Conservation (phyloP, 2,113 vertebrate species). For the Corythornis cristatus region DNA sequence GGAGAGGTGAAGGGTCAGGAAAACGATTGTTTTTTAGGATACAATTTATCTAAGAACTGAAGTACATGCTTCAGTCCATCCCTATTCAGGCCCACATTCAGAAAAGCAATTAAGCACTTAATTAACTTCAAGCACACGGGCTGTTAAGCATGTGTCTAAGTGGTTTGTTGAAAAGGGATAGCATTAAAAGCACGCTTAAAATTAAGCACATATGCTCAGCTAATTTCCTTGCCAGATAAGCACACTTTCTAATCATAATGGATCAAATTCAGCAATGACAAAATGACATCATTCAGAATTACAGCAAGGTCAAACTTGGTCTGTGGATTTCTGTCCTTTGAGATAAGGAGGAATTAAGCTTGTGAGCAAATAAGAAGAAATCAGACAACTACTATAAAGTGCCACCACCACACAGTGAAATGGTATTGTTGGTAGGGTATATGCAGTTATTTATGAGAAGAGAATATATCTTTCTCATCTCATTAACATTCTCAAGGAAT, state of each 20-base stretch:
- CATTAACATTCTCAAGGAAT: neutral
- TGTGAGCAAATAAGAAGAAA: neutral
- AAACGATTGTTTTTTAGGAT: conserved; percentile 8
- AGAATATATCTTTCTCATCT: neutral
- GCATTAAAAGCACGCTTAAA: conserved; percentile 59
- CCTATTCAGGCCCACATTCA: conserved; percentile 52
- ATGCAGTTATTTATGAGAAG: neutral
- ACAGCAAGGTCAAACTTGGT: conserved; percentile 28
- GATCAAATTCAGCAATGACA: conserved; percentile 24
- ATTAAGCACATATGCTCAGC: conserved; percentile 45
- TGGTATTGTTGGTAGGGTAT: neutral
- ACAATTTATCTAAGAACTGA: neutral
- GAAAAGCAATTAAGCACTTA: conserved; percentile 69
- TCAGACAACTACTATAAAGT: neutral
- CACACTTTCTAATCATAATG: conserved; percentile 30
- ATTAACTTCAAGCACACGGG: conserved; percentile 63
- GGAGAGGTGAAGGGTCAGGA: neutral
- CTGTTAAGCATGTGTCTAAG: conserved; percentile 67
- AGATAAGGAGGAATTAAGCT: conserved; percentile 13
- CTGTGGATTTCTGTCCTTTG: conserved; percentile 14
- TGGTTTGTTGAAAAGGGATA: conserved; percentile 65
- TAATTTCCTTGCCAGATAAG: conserved; percentile 51
- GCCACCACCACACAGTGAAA: neutral
- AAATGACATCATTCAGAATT: conserved; percentile 21
- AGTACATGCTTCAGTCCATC: conserved; percentile 13